Conservation (phyloP, 2,113 vertebrate genomes). For the Nanorana parkeri region DNA sequence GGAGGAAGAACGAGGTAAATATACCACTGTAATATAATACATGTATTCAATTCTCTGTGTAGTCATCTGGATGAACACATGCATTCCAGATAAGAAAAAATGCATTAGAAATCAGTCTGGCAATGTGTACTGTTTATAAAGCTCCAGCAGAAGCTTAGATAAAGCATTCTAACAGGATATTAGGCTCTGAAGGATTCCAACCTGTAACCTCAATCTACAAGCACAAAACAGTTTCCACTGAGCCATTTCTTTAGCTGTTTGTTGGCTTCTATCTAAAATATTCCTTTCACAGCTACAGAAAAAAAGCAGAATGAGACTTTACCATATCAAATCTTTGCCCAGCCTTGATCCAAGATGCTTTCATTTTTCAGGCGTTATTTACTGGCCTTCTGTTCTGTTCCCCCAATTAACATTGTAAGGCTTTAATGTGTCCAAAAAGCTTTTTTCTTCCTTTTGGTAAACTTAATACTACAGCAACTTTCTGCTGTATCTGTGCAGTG, state of each 20-base stretch:
- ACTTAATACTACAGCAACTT: too few relatives aligned
- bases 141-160: not conserved
- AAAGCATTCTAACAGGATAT: slow-evolving; percentile 16
- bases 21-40: not conserved
- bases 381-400: too few relatives aligned
- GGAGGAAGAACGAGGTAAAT: not conserved
- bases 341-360: not conserved
- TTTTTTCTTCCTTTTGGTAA: too few relatives aligned
- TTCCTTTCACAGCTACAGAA: not conserved
- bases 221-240: not conserved
- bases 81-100: slow-evolving; percentile 19
- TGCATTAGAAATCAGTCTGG: not conserved
- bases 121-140: slow-evolving; percentile 8
- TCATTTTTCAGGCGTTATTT: not conserved
- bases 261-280: not conserved
- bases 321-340: slow-evolving; percentile 7
- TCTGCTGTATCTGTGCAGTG: too few relatives aligned
- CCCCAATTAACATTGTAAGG: not conserved
- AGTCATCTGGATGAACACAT: slow-evolving; percentile 17
- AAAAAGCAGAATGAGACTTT: not conserved
- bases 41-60: slow-evolving; percentile 6
- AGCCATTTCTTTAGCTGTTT: not conserved
- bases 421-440: not conserved
- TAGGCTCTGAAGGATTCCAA: not conserved
- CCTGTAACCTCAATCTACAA: slow-evolving; percentile 30